Conservation (phyloP, 2,888 invertebrate species). For the Spisula solida region DNA sequence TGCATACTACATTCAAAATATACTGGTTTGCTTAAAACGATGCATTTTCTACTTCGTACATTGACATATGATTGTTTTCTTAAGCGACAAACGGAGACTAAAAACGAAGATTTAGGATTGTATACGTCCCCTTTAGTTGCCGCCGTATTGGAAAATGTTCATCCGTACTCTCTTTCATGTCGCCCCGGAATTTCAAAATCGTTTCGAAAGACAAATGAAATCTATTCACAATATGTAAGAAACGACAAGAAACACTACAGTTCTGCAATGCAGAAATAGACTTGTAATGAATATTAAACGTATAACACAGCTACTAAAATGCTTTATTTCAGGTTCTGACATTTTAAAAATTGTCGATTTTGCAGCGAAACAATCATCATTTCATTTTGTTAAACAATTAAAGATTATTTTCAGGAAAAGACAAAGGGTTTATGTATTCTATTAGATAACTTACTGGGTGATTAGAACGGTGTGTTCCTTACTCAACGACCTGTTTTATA, state of each 20-base stretch:
- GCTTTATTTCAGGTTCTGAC: not conserved
- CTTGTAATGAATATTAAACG: not conserved
- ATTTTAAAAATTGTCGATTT: not conserved
- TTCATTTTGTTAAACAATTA: slow-evolving; percentile 26
- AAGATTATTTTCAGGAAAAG: slow-evolving; percentile 7
- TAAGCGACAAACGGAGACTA: not conserved
- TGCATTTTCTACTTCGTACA: not conserved
- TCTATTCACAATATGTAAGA: not conserved
- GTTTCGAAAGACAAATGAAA: slow-evolving; percentile 17
- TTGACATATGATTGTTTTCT: slow-evolving; percentile 1
- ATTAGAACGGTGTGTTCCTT: not conserved
- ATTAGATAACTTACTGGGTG: not conserved
- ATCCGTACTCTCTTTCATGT: not conserved
- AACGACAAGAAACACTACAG: not conserved
- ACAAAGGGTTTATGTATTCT: not conserved
- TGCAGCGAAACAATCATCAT: slow-evolving; percentile 6
- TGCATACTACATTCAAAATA: not conserved
- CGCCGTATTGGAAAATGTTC: slow-evolving; percentile 15
- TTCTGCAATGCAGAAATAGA: not conserved
- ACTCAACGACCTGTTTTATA: not conserved
- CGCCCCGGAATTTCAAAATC: slow-evolving; percentile 10
- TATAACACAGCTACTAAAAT: not conserved
- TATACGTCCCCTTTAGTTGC: not conserved
- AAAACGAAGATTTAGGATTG: not conserved
- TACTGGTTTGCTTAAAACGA: not conserved